phyloP scores from a whole-genome alignment of 1,140 invertebrate genomes.

The Papilio helenus region DNA sequence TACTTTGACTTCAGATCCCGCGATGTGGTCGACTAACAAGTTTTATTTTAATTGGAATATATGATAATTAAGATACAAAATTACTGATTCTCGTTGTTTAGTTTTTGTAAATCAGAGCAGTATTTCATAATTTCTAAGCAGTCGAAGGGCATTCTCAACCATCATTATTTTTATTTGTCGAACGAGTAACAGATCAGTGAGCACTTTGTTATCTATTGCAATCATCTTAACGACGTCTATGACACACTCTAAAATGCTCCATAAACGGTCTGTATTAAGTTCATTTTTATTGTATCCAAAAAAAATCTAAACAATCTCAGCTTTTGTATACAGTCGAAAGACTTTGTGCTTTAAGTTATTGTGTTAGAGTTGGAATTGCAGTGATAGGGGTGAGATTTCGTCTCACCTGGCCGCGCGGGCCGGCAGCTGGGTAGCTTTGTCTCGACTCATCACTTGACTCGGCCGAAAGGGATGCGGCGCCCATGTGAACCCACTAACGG shows the following conservation, averaged over 20 bases:
- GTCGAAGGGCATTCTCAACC: slow-evolving; percentile 23
- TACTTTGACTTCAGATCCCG: slow-evolving; percentile 39
- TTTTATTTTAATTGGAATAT: neutral
- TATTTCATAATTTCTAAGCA: slow-evolving; percentile 30
- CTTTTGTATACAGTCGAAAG: neutral
- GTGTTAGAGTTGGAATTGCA: slow-evolving; percentile 48
- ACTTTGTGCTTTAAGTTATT: slow-evolving; percentile 42
- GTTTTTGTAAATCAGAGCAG: neutral
- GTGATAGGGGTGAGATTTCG: slow-evolving; percentile 38
- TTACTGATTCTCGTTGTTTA: neutral
- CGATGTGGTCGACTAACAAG: slow-evolving; percentile 24
- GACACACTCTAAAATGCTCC: slow-evolving; percentile 53
- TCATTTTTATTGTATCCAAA: slow-evolving; percentile 56
- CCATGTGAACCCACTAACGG: slow-evolving; percentile 74
- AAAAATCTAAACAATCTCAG: slow-evolving; percentile 42
- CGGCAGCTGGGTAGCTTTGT: slow-evolving; percentile 75
- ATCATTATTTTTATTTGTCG: slow-evolving; percentile 63
- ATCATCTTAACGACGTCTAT: slow-evolving; percentile 54
- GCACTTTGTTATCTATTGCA: slow-evolving; percentile 72
- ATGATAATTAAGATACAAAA: neutral
- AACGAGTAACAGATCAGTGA: slow-evolving; percentile 75
- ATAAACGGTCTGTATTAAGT: slow-evolving; percentile 53
- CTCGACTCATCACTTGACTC: slow-evolving; percentile 77
- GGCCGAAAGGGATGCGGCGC: slow-evolving; percentile 75
- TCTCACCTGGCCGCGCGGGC: slow-evolving; percentile 68